Conservation (phyloP, 2,888 invertebrate species). For the Caenorhabditis sp. region DNA sequence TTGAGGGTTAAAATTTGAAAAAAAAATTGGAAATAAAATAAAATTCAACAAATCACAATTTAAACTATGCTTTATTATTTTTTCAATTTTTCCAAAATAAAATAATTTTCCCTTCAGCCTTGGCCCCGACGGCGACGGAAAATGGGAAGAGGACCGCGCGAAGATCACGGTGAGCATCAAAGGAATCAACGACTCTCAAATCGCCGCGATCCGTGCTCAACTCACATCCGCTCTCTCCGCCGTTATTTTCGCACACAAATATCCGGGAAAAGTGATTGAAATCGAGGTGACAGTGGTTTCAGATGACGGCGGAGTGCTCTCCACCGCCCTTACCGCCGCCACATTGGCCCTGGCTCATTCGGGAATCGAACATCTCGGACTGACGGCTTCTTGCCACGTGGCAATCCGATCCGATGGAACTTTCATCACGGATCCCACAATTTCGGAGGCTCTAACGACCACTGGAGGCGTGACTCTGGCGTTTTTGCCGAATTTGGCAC, state of each 20-base stretch:
- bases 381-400: slow-evolving; percentile 40
- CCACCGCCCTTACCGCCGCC: slow-evolving; percentile 60
- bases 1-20: too few relatives aligned
- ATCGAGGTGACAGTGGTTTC: slow-evolving; percentile 69
- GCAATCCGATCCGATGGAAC: slow-evolving; percentile 16
- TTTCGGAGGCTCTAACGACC: not conserved
- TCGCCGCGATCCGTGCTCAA: slow-evolving; percentile 61
- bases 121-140: slow-evolving; percentile 60
- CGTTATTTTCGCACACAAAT: slow-evolving; percentile 66
- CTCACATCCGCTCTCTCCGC: slow-evolving; percentile 63
- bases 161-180: slow-evolving; percentile 51
- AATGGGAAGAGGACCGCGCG: slow-evolving; percentile 60
- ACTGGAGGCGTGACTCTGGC: slow-evolving; percentile 46
- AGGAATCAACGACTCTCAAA: slow-evolving; percentile 52
- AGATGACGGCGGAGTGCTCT: slow-evolving; percentile 70
- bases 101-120: too few relatives aligned
- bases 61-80: not conserved
- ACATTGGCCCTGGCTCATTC: slow-evolving; percentile 71
- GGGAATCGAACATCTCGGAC: slow-evolving; percentile 67
- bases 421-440: slow-evolving; percentile 46
- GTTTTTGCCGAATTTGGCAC: slow-evolving; percentile 47
- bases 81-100: not conserved
- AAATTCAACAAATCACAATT: too few relatives aligned
- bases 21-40: too few relatives aligned
- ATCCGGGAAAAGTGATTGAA: slow-evolving; percentile 69